A percentile compares a stretch with the other conserved stretches of the same genome.
These are phyloP conservation scores for Cercopithecus mona DNA, from an alignment of 2,113 vertebrate species.

Conservation along the genomic window DNA sequence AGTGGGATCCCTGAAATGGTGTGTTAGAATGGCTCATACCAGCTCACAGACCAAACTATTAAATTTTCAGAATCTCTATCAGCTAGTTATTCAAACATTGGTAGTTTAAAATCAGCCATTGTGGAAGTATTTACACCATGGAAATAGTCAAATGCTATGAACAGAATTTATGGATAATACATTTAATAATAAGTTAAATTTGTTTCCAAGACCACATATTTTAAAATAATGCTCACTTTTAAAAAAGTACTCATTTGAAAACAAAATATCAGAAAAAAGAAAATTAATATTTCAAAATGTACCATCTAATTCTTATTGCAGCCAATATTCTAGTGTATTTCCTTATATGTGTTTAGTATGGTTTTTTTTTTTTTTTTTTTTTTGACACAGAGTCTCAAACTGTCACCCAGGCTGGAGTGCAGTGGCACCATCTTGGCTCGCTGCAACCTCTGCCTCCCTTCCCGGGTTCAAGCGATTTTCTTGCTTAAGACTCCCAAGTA, in stretches of 20 bases:
- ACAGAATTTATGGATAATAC: neutral
- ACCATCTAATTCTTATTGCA: neutral
- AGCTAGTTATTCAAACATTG: neutral
- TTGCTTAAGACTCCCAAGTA: too few relatives aligned
- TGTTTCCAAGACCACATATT: neutral
- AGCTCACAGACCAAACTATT: neutral
- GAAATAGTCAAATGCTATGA: neutral
- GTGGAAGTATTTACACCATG: neutral
- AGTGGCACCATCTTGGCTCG: too few relatives aligned
- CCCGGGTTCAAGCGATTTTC: too few relatives aligned
- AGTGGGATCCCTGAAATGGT: neutral
- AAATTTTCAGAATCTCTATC: constrained; percentile 8
- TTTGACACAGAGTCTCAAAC: too few relatives aligned
- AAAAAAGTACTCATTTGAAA: neutral
- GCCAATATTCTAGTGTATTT: neutral
- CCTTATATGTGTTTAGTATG: neutral
- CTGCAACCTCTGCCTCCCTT: too few relatives aligned
- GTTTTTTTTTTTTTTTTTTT: too few relatives aligned
- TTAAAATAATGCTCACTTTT: neutral
- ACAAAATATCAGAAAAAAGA: neutral
- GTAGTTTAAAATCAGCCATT: neutral
- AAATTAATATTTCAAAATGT: neutral
- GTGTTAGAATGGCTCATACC: neutral
- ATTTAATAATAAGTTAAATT: neutral
- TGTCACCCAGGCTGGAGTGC: too few relatives aligned